These are phyloP conservation scores for Mallotus villosus DNA, from an alignment of 2,797 vertebrate genomes.

Conservation along the genomic window DNA sequence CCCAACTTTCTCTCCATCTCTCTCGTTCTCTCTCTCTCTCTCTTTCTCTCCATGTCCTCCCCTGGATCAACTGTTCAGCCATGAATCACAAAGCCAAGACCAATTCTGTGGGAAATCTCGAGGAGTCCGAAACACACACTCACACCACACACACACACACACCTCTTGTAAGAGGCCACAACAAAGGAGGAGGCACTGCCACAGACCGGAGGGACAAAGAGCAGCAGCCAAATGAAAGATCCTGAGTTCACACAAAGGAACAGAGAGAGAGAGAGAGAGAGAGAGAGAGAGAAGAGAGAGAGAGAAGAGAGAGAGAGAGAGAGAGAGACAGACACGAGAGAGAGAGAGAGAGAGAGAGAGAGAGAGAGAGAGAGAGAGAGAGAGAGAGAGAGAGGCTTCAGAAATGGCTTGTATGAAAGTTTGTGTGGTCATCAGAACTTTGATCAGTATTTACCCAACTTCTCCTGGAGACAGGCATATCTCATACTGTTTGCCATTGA, in stretches of 20 bases:
- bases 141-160: constrained; percentile 19
- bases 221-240: constrained; percentile 49
- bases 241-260: constrained; percentile 45
- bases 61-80: constrained; percentile 70
- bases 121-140: constrained; percentile 48
- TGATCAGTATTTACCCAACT: constrained; percentile 39
- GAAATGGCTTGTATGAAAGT: constrained; percentile 36
- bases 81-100: constrained; percentile 67
- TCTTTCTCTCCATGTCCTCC: constrained; percentile 60
- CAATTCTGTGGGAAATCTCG: constrained; percentile 64
- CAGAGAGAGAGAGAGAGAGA: constrained; percentile 26
- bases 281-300: background rate
- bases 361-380: background rate
- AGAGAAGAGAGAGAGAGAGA: too few species aligned
- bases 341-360: background rate
- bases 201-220: constrained; percentile 54
- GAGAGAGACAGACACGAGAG: background rate
- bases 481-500: background rate
- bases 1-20: constrained; percentile 64
- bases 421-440: constrained; percentile 39
- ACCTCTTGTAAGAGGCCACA: constrained; percentile 46
- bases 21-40: constrained; percentile 41
- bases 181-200: constrained; percentile 53
- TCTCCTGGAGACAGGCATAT: background rate
- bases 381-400: constrained; percentile 21